These are phyloP conservation scores for Selene dorsalis DNA, from an alignment of 2,797 vertebrate species.

Conservation along the genomic window DNA sequence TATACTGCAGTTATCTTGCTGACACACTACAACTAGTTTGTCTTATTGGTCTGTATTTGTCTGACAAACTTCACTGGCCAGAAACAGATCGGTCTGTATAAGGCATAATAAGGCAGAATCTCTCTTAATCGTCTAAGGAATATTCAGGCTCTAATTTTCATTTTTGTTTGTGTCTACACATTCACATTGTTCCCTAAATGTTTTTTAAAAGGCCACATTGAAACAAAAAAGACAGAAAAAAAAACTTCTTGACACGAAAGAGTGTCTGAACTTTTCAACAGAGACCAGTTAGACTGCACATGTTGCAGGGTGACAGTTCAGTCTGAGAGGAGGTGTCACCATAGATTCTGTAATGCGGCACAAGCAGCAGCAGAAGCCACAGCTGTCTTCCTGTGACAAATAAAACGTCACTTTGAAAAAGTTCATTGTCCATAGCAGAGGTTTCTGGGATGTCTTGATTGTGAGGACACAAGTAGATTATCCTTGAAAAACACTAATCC, in stretches of 20 bases:
- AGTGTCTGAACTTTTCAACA: neutral
- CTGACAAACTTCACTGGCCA: no score
- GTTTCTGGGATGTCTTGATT: no score
- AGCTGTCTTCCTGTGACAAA: slow-evolving; percentile 1
- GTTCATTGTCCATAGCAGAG: no score
- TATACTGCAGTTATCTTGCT: slow-evolving; percentile 4
- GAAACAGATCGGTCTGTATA: neutral
- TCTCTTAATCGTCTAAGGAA: neutral
- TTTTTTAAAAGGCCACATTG: neutral
- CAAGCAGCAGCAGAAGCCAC: neutral
- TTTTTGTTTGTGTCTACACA: neutral
- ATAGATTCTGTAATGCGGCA: slow-evolving; percentile 1
- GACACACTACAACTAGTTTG: slow-evolving; percentile 1
- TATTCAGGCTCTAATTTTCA: neutral
- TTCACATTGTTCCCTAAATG: neutral
- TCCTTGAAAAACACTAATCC: no score
- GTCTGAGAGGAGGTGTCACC: neutral
- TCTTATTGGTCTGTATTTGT: neutral
- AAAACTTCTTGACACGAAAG: neutral
- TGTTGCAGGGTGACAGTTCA: neutral
- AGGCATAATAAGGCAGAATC: neutral
- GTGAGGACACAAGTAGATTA: neutral
- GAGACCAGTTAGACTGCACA: neutral
- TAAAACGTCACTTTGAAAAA: neutral
- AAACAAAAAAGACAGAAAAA: neutral